These are phyloP conservation scores for Brienomyrus longianalis DNA, from an alignment of 2,113 vertebrate genomes.

Conservation along the genomic window DNA sequence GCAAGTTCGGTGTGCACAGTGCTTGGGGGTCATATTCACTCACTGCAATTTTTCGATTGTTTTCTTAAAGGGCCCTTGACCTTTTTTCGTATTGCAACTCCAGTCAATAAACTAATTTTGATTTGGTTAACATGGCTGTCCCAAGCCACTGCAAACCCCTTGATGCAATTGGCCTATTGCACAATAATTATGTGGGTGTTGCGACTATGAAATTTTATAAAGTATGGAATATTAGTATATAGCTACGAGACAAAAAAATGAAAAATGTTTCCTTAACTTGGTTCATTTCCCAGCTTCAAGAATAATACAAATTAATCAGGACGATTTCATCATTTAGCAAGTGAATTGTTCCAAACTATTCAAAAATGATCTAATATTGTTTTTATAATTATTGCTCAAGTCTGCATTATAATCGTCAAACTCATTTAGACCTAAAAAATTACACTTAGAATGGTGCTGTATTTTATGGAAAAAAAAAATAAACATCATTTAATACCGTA, in stretches of 20 bases:
- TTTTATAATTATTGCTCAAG: not conserved
- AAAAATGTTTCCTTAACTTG: not conserved
- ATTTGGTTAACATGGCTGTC: not conserved
- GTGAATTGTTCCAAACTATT: not conserved
- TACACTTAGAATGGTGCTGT: not conserved
- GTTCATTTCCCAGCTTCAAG: not conserved
- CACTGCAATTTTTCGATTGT: not conserved
- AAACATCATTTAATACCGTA: not conserved
- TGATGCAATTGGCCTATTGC: not conserved
- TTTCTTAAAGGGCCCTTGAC: not conserved
- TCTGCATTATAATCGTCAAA: not conserved
- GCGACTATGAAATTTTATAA: not conserved
- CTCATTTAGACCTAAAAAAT: not conserved
- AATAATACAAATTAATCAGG: not conserved
- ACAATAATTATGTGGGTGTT: not conserved
- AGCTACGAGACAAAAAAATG: not conserved
- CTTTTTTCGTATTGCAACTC: not conserved
- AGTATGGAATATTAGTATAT: not conserved
- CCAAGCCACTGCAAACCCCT: not conserved
- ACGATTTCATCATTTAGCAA: not conserved
- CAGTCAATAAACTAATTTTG: not conserved
- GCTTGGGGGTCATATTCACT: not conserved
- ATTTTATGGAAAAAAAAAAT: not conserved
- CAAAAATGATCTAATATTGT: not conserved
- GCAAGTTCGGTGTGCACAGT: not conserved